Conservation (phyloP, 2,113 vertebrate genomes). For the Notothenia coriiceps region DNA sequence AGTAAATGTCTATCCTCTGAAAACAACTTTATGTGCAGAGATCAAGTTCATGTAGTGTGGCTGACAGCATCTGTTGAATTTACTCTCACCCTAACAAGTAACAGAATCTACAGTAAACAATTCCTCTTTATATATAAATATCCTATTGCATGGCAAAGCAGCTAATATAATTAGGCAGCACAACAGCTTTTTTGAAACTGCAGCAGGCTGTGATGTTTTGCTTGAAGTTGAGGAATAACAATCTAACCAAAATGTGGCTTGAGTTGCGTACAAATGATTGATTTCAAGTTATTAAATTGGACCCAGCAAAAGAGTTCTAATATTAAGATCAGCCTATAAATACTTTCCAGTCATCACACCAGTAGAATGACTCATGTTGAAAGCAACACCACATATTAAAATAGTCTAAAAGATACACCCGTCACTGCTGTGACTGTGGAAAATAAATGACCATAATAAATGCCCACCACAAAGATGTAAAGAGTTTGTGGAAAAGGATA, state of each 20-base stretch:
- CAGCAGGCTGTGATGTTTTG: background rate
- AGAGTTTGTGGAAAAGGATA: background rate
- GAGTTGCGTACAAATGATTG: conserved; percentile 29
- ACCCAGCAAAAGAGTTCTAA: conserved; percentile 44
- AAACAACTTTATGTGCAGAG: background rate
- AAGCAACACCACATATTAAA: conserved; percentile 41
- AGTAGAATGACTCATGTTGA: conserved; percentile 12
- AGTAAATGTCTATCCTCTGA: background rate
- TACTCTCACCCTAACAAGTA: conserved; percentile 14
- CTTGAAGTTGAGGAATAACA: conserved; percentile 18
- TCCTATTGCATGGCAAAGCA: conserved; percentile 40
- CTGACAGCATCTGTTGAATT: conserved; percentile 46
- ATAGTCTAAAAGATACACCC: conserved; percentile 10
- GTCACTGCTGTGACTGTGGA: background rate
- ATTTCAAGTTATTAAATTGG: conserved; percentile 33
- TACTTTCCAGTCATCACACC: conserved; percentile 28
- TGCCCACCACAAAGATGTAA: background rate
- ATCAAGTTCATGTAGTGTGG: background rate
- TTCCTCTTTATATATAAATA: conserved; percentile 16
- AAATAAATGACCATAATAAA: background rate
- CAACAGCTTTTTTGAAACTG: conserved; percentile 1
- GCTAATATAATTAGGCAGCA: background rate
- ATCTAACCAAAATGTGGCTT: conserved; percentile 8
- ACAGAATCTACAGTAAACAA: conserved; percentile 49
- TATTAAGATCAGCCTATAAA: conserved; percentile 67